These are phyloP conservation scores for Thunnus thynnus DNA, from an alignment of 2,113 vertebrate species.

Conservation along the genomic window DNA sequence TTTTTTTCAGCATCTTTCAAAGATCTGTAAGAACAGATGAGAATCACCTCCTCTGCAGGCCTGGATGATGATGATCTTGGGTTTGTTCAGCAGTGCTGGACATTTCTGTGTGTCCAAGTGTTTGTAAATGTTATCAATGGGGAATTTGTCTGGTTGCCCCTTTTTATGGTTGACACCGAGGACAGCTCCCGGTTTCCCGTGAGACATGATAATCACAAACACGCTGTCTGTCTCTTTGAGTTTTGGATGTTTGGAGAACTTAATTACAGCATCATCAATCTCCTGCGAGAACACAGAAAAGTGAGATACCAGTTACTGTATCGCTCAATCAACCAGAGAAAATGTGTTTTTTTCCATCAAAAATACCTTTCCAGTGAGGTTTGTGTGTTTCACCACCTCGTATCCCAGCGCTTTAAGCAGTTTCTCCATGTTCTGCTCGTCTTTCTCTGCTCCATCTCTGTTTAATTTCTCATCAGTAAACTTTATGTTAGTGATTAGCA, in stretches of 20 bases:
- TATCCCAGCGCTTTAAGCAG: conserved; percentile 83
- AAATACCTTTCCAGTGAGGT: conserved; percentile 84
- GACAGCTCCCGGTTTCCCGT: conserved; percentile 83
- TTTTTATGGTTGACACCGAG: conserved; percentile 71
- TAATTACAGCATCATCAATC: conserved; percentile 73
- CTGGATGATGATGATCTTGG: conserved; percentile 92
- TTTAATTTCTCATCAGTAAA: conserved; percentile 44
- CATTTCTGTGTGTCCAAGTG: conserved; percentile 84
- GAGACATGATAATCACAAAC: conserved; percentile 91
- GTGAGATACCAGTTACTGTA: neutral
- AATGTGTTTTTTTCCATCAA: accelerated
- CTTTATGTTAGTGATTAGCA: conserved; percentile 87
- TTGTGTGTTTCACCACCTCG: conserved; percentile 71
- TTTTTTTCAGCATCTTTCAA: too few species aligned
- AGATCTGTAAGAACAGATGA: too few species aligned
- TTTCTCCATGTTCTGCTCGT: conserved; percentile 75
- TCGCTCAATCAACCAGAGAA: neutral
- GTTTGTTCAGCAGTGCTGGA: conserved; percentile 84
- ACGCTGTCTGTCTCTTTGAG: conserved; percentile 88
- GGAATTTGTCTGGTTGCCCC: conserved; percentile 55
- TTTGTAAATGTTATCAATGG: conserved; percentile 80
- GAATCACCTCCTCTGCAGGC: conserved; percentile 89
- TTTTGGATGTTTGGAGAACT: conserved; percentile 81
- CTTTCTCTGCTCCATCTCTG: conserved; percentile 81
- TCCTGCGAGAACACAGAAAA: conserved; percentile 72